Conservation (phyloP, 2,797 vertebrate genomes). For the Podarcis lilfordi region DNA sequence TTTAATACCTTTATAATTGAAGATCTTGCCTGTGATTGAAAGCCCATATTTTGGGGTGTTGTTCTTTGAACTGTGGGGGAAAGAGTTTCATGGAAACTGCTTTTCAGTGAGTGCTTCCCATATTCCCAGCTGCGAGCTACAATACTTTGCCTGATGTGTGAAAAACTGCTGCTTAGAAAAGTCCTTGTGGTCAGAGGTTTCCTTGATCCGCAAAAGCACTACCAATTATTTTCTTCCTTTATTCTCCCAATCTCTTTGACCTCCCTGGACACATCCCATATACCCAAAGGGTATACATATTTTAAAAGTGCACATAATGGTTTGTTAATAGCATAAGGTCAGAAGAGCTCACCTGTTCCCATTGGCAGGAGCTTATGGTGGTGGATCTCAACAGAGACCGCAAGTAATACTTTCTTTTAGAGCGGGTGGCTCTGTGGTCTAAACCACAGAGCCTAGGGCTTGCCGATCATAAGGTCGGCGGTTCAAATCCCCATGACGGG, state of each 20-base stretch:
- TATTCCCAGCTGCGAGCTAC: not conserved
- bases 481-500: too few relatives aligned
- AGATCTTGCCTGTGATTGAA: not conserved
- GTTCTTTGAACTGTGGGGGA: not conserved
- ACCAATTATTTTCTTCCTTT: not conserved
- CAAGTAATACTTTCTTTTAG: not conserved
- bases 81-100: not conserved
- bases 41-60: not conserved
- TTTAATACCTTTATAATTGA: not conserved
- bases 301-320: not conserved
- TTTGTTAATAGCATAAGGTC: not conserved
- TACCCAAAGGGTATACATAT: not conserved
- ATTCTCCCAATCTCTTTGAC: not conserved
- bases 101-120: not conserved
- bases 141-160: not conserved
- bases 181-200: not conserved
- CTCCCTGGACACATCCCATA: too few relatives aligned
- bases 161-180: not conserved
- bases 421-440: too few relatives aligned
- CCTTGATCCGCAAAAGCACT: not conserved
- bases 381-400: not conserved
- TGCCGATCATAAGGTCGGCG: too few relatives aligned
- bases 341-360: slow-evolving; percentile 19
- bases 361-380: not conserved
- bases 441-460: too few relatives aligned